Conservation (phyloP, 1,140 invertebrate genomes). For the Pissodes strobi region DNA sequence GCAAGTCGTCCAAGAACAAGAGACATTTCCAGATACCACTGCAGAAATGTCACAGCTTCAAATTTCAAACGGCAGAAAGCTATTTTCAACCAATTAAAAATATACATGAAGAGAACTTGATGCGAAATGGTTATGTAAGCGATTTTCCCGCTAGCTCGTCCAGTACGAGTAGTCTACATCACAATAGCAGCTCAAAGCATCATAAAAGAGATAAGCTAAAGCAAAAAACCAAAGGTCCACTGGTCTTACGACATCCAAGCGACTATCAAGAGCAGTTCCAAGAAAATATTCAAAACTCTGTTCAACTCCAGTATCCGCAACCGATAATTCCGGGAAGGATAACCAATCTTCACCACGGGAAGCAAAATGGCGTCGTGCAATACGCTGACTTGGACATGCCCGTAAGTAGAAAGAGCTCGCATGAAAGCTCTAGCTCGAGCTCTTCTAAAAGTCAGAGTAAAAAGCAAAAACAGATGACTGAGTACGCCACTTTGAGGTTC, state of each 20-base stretch:
- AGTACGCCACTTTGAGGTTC: slow-evolving; percentile 78
- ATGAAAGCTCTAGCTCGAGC: slow-evolving; percentile 23
- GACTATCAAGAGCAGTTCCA: slow-evolving; percentile 53
- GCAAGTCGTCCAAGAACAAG: slow-evolving; percentile 56
- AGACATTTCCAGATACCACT: slow-evolving; percentile 66
- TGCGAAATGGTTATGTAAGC: slow-evolving; percentile 57
- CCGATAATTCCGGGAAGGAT: slow-evolving; percentile 38
- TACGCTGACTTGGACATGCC: slow-evolving; percentile 55
- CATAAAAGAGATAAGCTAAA: slow-evolving; percentile 47
- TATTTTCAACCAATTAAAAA: slow-evolving; percentile 68
- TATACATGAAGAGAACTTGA: slow-evolving; percentile 60
- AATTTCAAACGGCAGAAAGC: slow-evolving; percentile 65
- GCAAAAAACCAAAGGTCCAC: slow-evolving; percentile 51
- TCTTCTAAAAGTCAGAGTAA: slow-evolving; percentile 37
- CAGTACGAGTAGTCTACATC: slow-evolving; percentile 19
- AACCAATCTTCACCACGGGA: slow-evolving; percentile 12
- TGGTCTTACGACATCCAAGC: slow-evolving; percentile 45
- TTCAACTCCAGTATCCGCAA: slow-evolving; percentile 54
- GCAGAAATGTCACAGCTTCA: slow-evolving; percentile 71
- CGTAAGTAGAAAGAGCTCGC: slow-evolving; percentile 38
- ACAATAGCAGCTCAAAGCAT: slow-evolving; percentile 27
- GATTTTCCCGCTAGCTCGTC: slow-evolving; percentile 49
- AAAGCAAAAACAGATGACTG: slow-evolving; percentile 59
- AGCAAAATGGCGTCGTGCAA: slow-evolving; percentile 51
- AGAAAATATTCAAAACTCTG: slow-evolving; percentile 52